Evolutionary conservation across 2,113 vertebrate genomes (phyloP).

Genomic region (Scartelaos histophorus): DNA sequence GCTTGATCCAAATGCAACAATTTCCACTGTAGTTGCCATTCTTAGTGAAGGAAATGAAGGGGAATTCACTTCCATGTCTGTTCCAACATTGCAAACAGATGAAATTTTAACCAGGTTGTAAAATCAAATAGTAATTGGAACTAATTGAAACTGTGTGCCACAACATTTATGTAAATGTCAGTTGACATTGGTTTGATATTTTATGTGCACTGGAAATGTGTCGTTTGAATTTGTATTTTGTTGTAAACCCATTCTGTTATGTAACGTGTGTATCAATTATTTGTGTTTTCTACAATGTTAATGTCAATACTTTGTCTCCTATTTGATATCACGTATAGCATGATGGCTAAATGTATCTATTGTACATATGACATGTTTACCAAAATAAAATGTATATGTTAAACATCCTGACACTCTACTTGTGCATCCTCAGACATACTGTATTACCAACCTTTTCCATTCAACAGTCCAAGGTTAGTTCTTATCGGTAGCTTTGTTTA

Average conservation of each 20-base stretch:
- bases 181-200: background rate
- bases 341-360: constrained; percentile 1
- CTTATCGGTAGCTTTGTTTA: constrained; percentile 15
- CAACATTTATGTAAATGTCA: background rate
- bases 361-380: background rate
- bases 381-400: background rate
- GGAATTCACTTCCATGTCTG: background rate
- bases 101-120: constrained; percentile 51
- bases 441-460: background rate
- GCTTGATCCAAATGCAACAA: constrained; percentile 78
- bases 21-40: constrained; percentile 69
- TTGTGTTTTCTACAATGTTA: background rate
- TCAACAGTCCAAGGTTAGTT: constrained; percentile 3
- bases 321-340: no score
- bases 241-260: background rate
- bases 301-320: background rate
- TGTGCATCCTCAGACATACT: background rate
- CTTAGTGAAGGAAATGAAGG: constrained; percentile 58
- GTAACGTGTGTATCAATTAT: background rate
- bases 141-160: no score
- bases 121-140: constrained; percentile 2
- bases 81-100: background rate
- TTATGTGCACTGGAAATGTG: background rate
- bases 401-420: background rate
- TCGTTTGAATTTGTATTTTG: background rate